Evolutionary conservation across 2,797 vertebrate species (phyloP).

Genomic region (Peromyscus aztecus): DNA sequence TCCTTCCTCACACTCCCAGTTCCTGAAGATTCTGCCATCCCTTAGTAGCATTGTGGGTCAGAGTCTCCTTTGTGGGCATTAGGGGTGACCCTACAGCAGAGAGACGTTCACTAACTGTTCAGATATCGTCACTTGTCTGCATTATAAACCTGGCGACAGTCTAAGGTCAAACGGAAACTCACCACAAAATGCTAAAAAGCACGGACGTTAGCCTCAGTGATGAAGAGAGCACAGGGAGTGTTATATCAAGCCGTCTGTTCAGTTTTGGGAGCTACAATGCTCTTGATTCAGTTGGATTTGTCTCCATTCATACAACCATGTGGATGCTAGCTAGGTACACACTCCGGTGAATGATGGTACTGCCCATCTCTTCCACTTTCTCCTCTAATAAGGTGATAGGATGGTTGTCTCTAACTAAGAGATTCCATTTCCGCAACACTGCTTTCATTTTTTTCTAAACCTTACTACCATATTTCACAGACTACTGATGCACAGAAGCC

Average conservation of each 20-base stretch:
- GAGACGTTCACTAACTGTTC: neutral
- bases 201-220: neutral
- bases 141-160: neutral
- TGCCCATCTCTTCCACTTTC: neutral
- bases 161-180: neutral
- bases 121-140: neutral
- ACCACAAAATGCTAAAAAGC: neutral
- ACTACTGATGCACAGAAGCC: neutral
- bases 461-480: neutral
- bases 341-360: neutral
- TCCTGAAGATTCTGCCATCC: neutral
- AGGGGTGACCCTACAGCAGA: neutral
- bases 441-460: constrained; percentile 43
- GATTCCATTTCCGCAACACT: neutral
- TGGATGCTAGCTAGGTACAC: too few relatives aligned
- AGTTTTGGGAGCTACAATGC: neutral
- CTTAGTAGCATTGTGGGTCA: neutral
- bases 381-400: neutral
- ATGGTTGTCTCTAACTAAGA: neutral
- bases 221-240: neutral
- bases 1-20: neutral
- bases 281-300: neutral
- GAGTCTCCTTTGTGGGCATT: neutral
- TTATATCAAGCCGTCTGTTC: neutral
- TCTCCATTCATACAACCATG: neutral